Base-by-base conservation (phyloP, 2,888 invertebrate genomes). In the Trichopoda pennipes region DNA sequence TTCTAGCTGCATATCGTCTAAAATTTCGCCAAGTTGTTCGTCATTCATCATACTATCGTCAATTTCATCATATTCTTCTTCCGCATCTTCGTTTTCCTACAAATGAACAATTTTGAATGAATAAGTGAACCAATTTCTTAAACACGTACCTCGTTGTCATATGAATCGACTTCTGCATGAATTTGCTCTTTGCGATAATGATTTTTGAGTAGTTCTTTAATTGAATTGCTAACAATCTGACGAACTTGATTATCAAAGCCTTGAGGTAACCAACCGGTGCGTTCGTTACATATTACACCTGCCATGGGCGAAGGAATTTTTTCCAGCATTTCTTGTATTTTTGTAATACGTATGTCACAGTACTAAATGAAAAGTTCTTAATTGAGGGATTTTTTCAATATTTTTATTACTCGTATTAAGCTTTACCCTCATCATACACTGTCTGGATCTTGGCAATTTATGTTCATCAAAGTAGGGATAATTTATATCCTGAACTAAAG, bases 361-460 rank as follows among this genome's bases (percentile, higher is more conserved):
- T 95, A 95, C 94, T 96, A 90, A 88, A 85, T 77, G 74, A 73
- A 58, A 53, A 28, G 9, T 4, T 17, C 8, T 17, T 17, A 49
- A 7, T 1, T 49, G 17, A 49, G 8, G 8, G n/a, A 1, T 17
- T 19, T 19, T 19, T 17, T 49, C 9, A 47, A 8, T 6, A n/a
- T 7, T 6, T 8, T 49, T 14, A 49, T 17, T n/a, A n/a, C n/a
- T n/a, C n/a, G n/a, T n/a, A 9, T 7, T 12, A 38, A 17, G 64
- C 8, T 53, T 84, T 90, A 96, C 95, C 93, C 97, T 97, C 90
- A 97, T 96, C 91, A 96, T 96, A 92, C 97, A 96, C 91, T 98
- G 98, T 49, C 96, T 92, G 63, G 95, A 96, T 7, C 96, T 93
- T 0, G 98, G 98, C 64, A 96, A 91, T 84, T 93, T 92, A 14